Percentiles rank a stretch among this genome's conserved stretches.
Evolutionary conservation across 2,888 invertebrate genomes (phyloP).

Genomic region (Conchocele bisecta): DNA sequence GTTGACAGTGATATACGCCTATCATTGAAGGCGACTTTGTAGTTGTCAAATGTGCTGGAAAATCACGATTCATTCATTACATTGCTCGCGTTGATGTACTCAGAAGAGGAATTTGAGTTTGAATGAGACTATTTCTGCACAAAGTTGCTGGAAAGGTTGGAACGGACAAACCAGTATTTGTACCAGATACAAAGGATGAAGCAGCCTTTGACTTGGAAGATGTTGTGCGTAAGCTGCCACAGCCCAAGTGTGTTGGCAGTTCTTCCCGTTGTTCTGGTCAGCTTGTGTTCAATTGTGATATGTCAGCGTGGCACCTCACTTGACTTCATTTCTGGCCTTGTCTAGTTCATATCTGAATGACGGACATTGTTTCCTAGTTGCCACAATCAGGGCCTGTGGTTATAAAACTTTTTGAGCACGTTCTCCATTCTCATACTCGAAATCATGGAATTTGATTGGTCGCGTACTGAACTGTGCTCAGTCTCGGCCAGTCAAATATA

Average conservation of each 20-base stretch:
- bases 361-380: no score
- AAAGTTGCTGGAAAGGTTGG: constrained; percentile 3
- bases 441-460: no score
- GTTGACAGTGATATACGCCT: not conserved
- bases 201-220: constrained; percentile 9
- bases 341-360: no score
- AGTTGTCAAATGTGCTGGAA: constrained; percentile 18
- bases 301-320: not conserved
- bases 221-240: constrained; percentile 11
- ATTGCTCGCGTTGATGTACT: constrained; percentile 19
- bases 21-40: constrained; percentile 36
- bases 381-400: no score
- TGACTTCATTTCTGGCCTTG: no score
- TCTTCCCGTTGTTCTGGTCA: constrained; percentile 5
- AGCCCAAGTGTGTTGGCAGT: constrained; percentile 6
- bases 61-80: constrained; percentile 16
- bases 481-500: no score
- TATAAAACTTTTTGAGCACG: no score
- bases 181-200: constrained; percentile 14
- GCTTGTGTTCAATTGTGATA: not conserved
- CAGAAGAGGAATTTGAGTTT: constrained; percentile 8
- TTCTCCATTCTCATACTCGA: no score
- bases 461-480: no score
- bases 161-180: not conserved
- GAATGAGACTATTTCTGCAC: constrained; percentile 18